Conservation (phyloP, 2,797 vertebrate species). For the Etheostoma perlongum region DNA sequence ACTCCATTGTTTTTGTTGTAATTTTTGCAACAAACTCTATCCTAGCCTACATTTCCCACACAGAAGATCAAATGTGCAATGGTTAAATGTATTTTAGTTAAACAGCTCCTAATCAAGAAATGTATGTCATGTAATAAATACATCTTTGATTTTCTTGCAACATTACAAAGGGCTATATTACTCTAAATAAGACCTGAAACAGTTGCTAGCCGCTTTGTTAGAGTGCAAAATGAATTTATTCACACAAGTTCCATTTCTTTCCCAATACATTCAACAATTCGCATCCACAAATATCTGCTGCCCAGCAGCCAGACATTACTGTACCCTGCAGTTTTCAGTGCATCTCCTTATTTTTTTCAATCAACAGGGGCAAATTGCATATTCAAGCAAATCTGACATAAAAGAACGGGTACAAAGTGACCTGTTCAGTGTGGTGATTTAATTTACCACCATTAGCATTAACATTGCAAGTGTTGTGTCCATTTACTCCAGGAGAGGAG, state of each 20-base stretch:
- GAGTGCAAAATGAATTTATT: conserved; percentile 47
- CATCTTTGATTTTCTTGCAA: not conserved
- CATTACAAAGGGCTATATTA: not conserved
- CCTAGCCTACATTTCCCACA: not conserved
- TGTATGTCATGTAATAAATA: not conserved
- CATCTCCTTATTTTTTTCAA: conserved; percentile 17
- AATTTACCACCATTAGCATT: conserved; percentile 34
- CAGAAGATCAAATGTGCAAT: not conserved
- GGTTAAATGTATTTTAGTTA: not conserved
- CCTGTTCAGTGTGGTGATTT: conserved; percentile 33
- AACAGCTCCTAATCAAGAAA: not conserved
- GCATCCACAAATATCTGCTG: conserved; percentile 58
- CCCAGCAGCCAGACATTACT: conserved; percentile 70
- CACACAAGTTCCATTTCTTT: conserved; percentile 28
- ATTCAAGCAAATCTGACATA: conserved; percentile 36
- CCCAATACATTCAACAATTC: conserved; percentile 31
- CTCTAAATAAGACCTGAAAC: conserved; percentile 13
- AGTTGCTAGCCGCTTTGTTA: conserved; percentile 58
- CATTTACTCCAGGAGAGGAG: conserved; percentile 6
- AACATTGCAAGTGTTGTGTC: conserved; percentile 22
- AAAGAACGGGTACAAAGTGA: conserved; percentile 40
- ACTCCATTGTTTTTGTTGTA: too few species aligned
- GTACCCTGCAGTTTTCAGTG: conserved; percentile 49
- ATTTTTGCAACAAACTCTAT: too few species aligned
- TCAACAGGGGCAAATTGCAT: conserved; percentile 11